Percentiles rank a stretch among this genome's conserved stretches.
These are phyloP conservation scores for Meteorus colon DNA, from an alignment of 2,888 invertebrate species.

Conservation along the genomic window DNA sequence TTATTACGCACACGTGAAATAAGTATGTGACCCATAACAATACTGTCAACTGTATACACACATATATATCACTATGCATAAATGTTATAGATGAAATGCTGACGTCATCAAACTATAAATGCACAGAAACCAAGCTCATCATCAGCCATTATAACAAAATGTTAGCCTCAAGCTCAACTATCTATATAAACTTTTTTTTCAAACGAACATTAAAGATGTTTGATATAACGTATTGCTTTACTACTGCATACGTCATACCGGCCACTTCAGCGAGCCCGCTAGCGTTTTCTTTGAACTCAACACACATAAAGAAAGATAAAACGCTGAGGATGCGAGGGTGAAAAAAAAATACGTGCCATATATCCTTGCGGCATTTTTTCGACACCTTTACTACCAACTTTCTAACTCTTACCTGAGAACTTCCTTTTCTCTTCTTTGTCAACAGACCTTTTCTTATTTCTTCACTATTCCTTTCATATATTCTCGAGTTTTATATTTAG, in stretches of 20 bases:
- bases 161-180: neutral
- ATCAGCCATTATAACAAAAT: neutral
- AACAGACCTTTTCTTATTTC: neutral
- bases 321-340: neutral
- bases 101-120: neutral
- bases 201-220: neutral
- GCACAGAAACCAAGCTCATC: neutral
- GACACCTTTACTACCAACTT: neutral
- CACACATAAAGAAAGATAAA: neutral
- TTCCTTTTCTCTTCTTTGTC: neutral
- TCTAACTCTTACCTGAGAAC: neutral
- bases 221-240: neutral
- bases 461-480: neutral
- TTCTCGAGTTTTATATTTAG: neutral
- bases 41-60: neutral
- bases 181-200: neutral
- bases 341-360: neutral
- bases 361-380: neutral
- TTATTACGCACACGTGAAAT: neutral
- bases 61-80: neutral
- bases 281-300: conserved; percentile 21
- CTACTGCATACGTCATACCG: neutral
- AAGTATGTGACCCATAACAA: neutral
- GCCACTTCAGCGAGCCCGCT: neutral
- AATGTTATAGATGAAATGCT: neutral